These are phyloP conservation scores for Sciurus niger DNA, from an alignment of 2,113 vertebrate genomes.

Conservation along the genomic window DNA sequence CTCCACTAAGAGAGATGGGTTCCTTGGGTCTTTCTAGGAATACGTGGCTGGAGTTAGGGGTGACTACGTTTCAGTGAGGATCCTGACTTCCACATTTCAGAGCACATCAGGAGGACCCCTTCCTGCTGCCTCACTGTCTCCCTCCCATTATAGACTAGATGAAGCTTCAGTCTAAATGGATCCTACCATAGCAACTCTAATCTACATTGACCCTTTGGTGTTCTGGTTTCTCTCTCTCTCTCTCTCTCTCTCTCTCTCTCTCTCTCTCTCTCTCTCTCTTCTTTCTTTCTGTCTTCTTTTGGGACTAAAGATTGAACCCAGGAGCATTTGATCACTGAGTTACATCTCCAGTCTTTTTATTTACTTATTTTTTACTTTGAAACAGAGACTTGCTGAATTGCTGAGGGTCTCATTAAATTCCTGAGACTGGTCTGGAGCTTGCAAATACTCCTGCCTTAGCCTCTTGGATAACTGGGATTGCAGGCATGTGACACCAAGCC, in stretches of 20 bases:
- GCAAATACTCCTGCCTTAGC: too few relatives aligned
- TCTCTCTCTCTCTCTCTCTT: too few relatives aligned
- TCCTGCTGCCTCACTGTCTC: background rate
- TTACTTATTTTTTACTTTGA: too few relatives aligned
- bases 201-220: background rate
- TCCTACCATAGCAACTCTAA: background rate
- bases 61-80: background rate
- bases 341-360: too few relatives aligned
- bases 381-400: too few relatives aligned
- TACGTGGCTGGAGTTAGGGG: background rate
- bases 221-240: background rate
- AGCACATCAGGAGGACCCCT: background rate
- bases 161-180: background rate
- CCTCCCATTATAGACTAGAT: background rate
- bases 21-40: background rate
- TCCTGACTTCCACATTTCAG: background rate
- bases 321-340: too few relatives aligned
- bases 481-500: too few relatives aligned
- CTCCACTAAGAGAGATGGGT: background rate
- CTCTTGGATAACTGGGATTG: too few relatives aligned
- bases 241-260: background rate
- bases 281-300: too few relatives aligned
- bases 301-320: too few relatives aligned
- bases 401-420: too few relatives aligned
- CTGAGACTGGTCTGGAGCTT: too few relatives aligned